phyloP scores from a whole-genome alignment of 2,888 invertebrate genomes.

The Phytoseiulus persimilis region DNA sequence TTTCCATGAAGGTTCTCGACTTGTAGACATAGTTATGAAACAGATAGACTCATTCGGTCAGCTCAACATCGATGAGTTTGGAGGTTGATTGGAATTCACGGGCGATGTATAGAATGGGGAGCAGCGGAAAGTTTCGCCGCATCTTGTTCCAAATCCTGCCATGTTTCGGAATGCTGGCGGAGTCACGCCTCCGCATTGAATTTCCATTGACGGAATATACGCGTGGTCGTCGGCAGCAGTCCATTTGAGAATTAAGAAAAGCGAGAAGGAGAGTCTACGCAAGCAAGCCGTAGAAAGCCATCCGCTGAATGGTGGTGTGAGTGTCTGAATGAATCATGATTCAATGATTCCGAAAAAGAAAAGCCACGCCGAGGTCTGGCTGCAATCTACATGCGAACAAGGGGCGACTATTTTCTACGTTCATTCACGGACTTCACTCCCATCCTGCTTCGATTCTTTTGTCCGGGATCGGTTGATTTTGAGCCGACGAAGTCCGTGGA shows the following conservation, averaged over 20 bases:
- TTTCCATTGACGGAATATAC: constrained; percentile 27
- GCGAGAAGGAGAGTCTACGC: constrained; percentile 5
- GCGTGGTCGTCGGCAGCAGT: constrained; percentile 16
- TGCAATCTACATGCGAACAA: neutral
- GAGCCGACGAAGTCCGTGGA: too few relatives aligned
- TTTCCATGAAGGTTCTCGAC: too few relatives aligned
- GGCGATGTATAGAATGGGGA: neutral
- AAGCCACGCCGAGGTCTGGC: neutral
- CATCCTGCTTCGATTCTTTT: neutral
- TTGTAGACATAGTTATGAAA: too few relatives aligned
- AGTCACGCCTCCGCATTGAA: constrained; percentile 34
- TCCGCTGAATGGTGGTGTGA: neutral
- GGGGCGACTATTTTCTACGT: neutral
- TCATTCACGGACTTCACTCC: neutral
- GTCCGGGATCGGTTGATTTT: neutral
- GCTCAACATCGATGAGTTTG: too few relatives aligned
- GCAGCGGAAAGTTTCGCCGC: neutral
- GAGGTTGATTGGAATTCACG: neutral
- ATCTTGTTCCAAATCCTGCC: neutral
- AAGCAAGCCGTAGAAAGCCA: neutral
- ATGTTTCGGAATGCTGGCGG: neutral
- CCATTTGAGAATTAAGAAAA: neutral
- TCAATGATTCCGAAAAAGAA: neutral
- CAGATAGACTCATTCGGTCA: too few relatives aligned
- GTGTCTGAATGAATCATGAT: neutral